phyloP scores from a whole-genome alignment of 92 coral and sea anemone species.

The Paragorgia papillata region DNA sequence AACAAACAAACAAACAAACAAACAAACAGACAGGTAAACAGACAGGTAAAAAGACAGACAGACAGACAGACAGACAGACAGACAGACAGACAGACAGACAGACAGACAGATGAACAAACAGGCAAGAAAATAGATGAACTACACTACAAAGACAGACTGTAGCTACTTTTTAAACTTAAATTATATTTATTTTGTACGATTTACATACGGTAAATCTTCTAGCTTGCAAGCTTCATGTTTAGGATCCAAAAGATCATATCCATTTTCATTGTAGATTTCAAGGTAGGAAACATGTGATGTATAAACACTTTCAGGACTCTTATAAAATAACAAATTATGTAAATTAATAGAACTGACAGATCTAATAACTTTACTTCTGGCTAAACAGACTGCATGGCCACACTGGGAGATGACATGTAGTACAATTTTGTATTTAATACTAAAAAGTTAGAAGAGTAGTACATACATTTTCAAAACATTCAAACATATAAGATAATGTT shows the following conservation, averaged over 20 bases:
- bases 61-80: not conserved
- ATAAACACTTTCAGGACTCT: conserved; percentile 87
- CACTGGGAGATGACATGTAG: too few species aligned
- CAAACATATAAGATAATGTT: conserved; percentile 89
- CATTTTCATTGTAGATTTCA: conserved; percentile 94
- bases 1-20: not conserved
- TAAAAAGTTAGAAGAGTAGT: too few species aligned
- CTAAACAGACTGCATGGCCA: too few species aligned
- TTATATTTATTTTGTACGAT: not conserved
- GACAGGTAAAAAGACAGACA: too few species aligned
- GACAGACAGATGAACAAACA: not conserved
- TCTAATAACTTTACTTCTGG: too few species aligned
- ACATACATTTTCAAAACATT: conserved; percentile 83
- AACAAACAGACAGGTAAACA: not conserved
- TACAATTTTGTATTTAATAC: too few species aligned
- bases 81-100: not conserved
- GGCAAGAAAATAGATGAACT: not conserved
- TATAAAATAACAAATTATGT: not conserved
- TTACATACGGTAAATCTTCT: conserved; percentile 95
- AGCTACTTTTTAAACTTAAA: not conserved
- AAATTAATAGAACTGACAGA: not conserved
- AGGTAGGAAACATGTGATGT: conserved; percentile 92
- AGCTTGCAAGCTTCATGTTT: conserved; percentile 91
- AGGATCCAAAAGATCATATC: conserved; percentile 95
- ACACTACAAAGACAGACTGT: too few species aligned